Evolutionary conservation across 2,113 vertebrate species (phyloP).

Genomic region (Scatophagus argus): DNA sequence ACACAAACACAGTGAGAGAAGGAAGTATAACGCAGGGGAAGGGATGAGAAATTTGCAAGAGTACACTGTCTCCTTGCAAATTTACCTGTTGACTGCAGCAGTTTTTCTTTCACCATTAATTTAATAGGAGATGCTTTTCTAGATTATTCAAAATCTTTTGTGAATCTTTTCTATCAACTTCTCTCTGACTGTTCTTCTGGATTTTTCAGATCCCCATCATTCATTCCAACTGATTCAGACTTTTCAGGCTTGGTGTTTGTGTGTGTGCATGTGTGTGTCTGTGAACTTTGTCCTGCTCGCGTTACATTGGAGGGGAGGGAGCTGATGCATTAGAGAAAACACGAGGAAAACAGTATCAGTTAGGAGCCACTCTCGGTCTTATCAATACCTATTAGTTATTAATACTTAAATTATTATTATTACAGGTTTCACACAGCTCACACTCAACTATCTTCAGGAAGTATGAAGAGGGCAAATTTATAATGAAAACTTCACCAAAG

Average conservation of each 20-base stretch:
- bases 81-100: conserved; percentile 20
- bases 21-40: no score
- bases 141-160: conserved; percentile 22
- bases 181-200: neutral
- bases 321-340: conserved; percentile 26
- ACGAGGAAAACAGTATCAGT: conserved; percentile 48
- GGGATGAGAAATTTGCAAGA: conserved; percentile 23
- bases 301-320: conserved; percentile 27
- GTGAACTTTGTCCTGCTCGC: conserved; percentile 38
- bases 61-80: neutral
- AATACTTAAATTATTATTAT: no score
- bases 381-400: no score
- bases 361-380: conserved; percentile 14
- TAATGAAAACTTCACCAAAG: neutral
- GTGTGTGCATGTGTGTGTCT: conserved; percentile 20
- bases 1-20: conserved; percentile 5
- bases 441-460: neutral
- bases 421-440: conserved; percentile 3
- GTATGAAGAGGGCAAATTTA: neutral
- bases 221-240: conserved; percentile 23
- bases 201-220: conserved; percentile 11
- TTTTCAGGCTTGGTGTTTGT: neutral
- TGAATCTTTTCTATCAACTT: conserved; percentile 3
- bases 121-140: conserved; percentile 19
- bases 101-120: conserved; percentile 25